Evolutionary conservation across 2,113 vertebrate genomes (phyloP).

Genomic region (Suricata suricatta): DNA sequence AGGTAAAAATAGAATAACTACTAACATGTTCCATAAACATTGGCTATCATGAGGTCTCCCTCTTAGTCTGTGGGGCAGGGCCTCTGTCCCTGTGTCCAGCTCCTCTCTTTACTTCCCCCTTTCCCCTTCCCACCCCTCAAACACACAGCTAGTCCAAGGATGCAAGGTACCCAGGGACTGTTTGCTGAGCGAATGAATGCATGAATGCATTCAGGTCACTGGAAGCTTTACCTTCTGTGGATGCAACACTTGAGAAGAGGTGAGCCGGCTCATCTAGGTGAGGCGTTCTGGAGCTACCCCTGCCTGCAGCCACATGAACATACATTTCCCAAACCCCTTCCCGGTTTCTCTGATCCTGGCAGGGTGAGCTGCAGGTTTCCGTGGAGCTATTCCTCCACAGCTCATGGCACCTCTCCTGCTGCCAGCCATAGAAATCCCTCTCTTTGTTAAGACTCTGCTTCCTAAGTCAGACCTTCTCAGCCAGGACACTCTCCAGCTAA

Average conservation of each 20-base stretch:
- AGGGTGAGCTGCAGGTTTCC: neutral
- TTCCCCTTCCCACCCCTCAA: rapidly evolving
- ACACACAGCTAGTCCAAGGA: neutral
- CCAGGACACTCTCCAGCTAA: constrained; percentile 50
- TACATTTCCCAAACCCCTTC: neutral
- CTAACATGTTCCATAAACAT: neutral
- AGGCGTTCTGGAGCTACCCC: neutral
- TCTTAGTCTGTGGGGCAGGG: neutral
- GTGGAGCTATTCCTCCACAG: neutral
- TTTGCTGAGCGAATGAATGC: neutral
- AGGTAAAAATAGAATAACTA: neutral
- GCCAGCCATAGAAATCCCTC: neutral
- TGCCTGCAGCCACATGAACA: neutral
- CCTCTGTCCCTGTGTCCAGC: neutral
- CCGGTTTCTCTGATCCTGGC: neutral
- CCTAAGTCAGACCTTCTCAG: neutral
- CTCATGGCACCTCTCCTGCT: neutral
- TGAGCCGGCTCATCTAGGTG: neutral
- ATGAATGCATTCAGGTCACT: neutral
- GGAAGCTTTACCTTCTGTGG: neutral
- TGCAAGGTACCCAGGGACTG: neutral
- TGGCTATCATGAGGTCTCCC: neutral
- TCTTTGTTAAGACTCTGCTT: neutral
- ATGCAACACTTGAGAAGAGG: neutral
- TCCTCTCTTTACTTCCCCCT: neutral